Conservation (phyloP, 2,797 vertebrate species). For the Macropus fuliginosus region DNA sequence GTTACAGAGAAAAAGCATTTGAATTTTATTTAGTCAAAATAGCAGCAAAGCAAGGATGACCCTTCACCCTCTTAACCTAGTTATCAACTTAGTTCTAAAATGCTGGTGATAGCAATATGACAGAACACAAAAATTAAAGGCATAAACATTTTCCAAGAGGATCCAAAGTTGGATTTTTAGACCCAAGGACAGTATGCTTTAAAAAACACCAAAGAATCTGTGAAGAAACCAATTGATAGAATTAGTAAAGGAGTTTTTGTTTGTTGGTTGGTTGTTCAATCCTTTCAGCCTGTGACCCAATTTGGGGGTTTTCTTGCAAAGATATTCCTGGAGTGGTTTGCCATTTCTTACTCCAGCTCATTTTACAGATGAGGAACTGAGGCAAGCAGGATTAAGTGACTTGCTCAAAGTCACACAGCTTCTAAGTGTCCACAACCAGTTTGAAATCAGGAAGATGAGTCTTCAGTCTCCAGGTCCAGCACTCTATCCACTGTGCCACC, state of each 20-base stretch:
- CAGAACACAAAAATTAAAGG: background rate
- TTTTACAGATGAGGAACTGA: too few relatives aligned
- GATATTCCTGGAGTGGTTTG: too few relatives aligned
- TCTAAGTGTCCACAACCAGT: background rate
- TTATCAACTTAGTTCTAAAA: too few relatives aligned
- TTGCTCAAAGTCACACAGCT: background rate
- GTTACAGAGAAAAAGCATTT: background rate
- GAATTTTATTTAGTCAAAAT: background rate
- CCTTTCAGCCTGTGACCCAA: background rate
- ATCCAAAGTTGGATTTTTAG: background rate
- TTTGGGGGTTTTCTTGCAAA: background rate
- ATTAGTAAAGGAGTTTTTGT: background rate
- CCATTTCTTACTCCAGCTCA: too few relatives aligned
- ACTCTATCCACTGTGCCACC: background rate
- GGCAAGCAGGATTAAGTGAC: background rate
- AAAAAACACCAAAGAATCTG: background rate
- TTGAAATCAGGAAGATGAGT: background rate
- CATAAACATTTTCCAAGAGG: background rate
- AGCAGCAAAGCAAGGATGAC: background rate
- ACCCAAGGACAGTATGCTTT: background rate
- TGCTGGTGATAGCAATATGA: background rate
- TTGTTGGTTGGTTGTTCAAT: background rate
- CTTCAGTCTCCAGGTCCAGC: background rate
- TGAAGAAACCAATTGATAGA: background rate
- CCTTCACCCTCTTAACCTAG: background rate